Evolutionary conservation across 2,888 invertebrate species (phyloP), one percentile per base, ranked within the genome.

Genomic region (Lumbricus terrestris): DNA sequence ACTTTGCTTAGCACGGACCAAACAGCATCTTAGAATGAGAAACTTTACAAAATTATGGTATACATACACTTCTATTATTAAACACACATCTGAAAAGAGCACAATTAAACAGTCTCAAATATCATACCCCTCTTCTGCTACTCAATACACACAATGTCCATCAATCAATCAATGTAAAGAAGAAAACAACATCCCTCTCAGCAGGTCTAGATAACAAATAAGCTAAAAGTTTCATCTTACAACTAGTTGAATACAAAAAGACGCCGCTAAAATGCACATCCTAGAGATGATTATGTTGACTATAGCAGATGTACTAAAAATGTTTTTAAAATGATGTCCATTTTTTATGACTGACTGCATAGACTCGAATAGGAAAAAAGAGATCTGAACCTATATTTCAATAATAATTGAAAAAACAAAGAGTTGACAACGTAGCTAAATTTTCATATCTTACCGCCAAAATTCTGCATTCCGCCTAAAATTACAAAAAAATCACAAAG

Each of bases 381-480:
- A 69, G 16, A 15, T n/a, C 47, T 47, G 15, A 40, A n/a, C n/a
- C n/a, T n/a, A n/a, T n/a, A 47, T 69, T n/a, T 69, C 2, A 8
- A 69, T 8, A 8, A 69, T 8, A 69, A 29, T n/a, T 69, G 69
- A 69, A 20, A 47, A n/a, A 69, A 16, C n/a, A 16, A n/a, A 11
- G 13, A 69, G 29, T 69, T n/a, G n/a, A 69, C 69, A 69, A 69
- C 29, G 69, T 69, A 69, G n/a, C 29, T 69, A 69, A 69, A 69
- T 69, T 69, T 69, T 69, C n/a, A 8, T 3, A n/a, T 69, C 89
- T 89, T 33, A 89, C 90, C 90, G 13, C 85, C 38, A 82, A 89
- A 90, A 88, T 90, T 90, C 47, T 37, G 90, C 90, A 90, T 90
- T 89, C 90, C 90, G 85, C 90, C 90, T 90, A 42, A 40, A 40